A percentile compares a stretch with the other conserved stretches of the same genome.
Evolutionary conservation across 2,888 invertebrate species (phyloP).

Genomic region (Leucophora obtusa): DNA sequence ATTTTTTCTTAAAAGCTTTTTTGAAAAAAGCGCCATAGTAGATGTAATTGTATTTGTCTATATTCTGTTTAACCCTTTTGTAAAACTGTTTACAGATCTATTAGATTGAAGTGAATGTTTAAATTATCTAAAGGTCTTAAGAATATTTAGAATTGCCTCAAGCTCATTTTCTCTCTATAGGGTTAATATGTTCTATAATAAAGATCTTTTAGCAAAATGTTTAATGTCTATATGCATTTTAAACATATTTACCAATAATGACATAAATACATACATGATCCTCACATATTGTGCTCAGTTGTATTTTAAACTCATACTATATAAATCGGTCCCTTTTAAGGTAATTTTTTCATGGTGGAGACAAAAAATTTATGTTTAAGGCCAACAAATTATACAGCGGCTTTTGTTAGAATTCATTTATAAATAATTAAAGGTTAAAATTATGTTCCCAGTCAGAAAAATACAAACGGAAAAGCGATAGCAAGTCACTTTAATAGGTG

Average conservation of each 20-base stretch:
- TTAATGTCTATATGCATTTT: no score
- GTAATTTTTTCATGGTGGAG: neutral
- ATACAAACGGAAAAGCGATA: no score
- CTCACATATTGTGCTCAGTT: neutral
- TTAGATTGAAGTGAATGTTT: no score
- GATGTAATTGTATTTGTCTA: slow-evolving; percentile 29
- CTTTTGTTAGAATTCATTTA: neutral
- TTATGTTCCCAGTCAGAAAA: no score
- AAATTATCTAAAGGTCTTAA: no score
- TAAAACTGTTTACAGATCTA: no score
- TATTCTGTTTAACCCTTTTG: slow-evolving; percentile 25
- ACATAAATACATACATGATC: neutral
- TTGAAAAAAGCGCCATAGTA: neutral
- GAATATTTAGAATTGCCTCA: no score
- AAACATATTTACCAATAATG: no score
- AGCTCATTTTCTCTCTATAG: no score
- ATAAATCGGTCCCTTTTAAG: neutral
- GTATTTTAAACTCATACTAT: neutral
- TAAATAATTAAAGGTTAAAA: neutral
- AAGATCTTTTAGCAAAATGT: no score
- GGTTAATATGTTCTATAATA: no score
- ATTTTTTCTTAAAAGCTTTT: slow-evolving; percentile 2
- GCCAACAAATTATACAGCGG: neutral
- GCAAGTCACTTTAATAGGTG: no score
- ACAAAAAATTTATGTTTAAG: neutral